Base-by-base conservation (phyloP, 2,888 invertebrate species). In the Drosophila anomalipes region DNA sequence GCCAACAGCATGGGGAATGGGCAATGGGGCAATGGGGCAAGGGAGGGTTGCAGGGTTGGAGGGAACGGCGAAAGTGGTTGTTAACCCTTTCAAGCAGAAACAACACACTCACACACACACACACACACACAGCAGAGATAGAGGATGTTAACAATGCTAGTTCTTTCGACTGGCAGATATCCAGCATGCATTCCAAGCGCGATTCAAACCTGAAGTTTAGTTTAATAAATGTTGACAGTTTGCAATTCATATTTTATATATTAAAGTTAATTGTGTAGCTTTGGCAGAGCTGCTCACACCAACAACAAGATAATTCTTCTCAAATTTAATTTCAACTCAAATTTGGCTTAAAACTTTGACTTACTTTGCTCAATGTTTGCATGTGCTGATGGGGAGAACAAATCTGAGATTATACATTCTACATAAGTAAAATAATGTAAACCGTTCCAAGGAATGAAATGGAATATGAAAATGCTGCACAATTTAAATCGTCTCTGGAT, bases 41-140 rank as follows among this genome's bases (percentile, higher is more conserved):
- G n/a, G 47, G 22, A 6, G 16, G 2, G 14, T 16, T 26, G 9
- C 4, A 4, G 26, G 19, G 19, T 5, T 10, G 28, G 3, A 19
- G 5, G 28, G 10, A 10, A 10, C 6, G 28, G 5, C 59, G 68
- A 59, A 81, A 81, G 73, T 77, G 77, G 81, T 77, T 69, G 65
- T 73, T 81, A 83, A 79, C 75, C 76, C 76, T 63, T 61, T 54
- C 30, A 61, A 41, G 26, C 47, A 52, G 26, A 47, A 47, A 26
- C 47, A 47, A 12, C 28, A 28, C 28, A 28, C 22, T 22, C n/a
- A n/a, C 41, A 41, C n/a, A 37, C 26, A 6, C 44, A 35, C 30
- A 63, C 28, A 9, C 22, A 28, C 16, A 32, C 49, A 56, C 19
- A 26, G 26, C 9, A 9, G 35, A 35, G n/a, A n/a, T n/a, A 19